A percentile compares a stretch with the other conserved stretches of the same genome.
Evolutionary conservation across 2,113 vertebrate species (phyloP).

Genomic region (Ginglymostoma cirratum): DNA sequence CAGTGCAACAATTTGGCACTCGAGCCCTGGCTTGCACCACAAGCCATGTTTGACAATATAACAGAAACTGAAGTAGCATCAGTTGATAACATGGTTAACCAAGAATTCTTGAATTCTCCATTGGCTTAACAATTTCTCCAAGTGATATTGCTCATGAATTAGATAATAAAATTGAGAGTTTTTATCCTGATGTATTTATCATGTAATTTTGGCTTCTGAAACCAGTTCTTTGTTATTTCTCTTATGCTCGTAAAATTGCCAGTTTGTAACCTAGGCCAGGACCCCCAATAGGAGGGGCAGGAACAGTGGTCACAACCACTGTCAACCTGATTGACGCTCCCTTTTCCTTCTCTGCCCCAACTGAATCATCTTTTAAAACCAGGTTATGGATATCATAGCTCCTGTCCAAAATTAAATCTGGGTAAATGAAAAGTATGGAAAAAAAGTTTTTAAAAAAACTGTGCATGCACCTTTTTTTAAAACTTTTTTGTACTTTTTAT

Average conservation of each 20-base stretch:
- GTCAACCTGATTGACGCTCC: neutral
- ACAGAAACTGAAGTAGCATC: neutral
- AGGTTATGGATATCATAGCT: neutral
- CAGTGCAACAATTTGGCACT: neutral
- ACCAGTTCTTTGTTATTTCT: neutral
- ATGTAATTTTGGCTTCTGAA: neutral
- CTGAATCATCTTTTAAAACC: neutral
- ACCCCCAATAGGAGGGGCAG: neutral
- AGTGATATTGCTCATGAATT: neutral
- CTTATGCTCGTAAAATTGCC: neutral
- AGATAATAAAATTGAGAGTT: neutral
- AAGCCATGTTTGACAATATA: neutral
- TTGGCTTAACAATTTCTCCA: neutral
- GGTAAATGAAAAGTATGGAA: conserved; percentile 32
- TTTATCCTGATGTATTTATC: neutral
- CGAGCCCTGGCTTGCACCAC: neutral
- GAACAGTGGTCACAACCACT: neutral
- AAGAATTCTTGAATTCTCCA: neutral
- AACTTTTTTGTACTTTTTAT: conserved; percentile 33
- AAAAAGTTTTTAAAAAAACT: conserved; percentile 38
- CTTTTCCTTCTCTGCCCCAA: neutral
- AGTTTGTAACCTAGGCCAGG: neutral
- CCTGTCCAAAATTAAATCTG: neutral
- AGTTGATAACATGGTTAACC: neutral
- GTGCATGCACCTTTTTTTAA: conserved; percentile 36